Evolutionary conservation across 2,113 vertebrate genomes (phyloP), one percentile per base, ranked within the genome.

Genomic region (Tupaia tana): DNA sequence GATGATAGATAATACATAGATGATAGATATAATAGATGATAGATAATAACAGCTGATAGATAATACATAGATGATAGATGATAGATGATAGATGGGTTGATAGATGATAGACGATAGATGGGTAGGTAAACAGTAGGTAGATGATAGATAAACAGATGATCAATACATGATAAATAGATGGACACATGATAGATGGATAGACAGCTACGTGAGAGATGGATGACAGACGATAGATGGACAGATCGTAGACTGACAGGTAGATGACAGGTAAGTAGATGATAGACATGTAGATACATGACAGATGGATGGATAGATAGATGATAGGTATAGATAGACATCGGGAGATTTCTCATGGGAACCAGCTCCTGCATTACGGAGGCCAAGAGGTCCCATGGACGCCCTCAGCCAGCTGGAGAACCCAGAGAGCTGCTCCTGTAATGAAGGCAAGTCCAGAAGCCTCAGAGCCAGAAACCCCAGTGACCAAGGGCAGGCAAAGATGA

Each of bases 391-490:
- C n/a, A 3, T 14, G 12, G 1, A 29, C 19, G 13, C 54, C n/a
- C 11, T 6, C 52, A 14, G 5, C 22, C 12, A 59, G 12, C 18
- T 29, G 0, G 5, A 71, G 64, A 9, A 43, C 19, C 54, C 12
- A 10, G 25, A 2, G 19, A 58, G 24, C 63, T 12, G 52, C 22
- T 16, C 1, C 10, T 20, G 5, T 19, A 43, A 43, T 43, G 43
- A 43, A 43, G 43, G 18, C 0, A 19, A 25, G 9, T 2, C 7
- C 9, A 4, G 29, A 29, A 16, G 29, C 25, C n/a, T 31, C 25
- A 58, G 29, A 31, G 2, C 10, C n/a, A 66, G 14, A 3, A 59
- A 24, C 15, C 6, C 52, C 0, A 0, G 12, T 0, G 8, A 12
- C 7, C n/a, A 43, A 52, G 18, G 29, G 9, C 29, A 0, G 24